These are phyloP conservation scores for Epinotia demarniana DNA, from an alignment of 2,888 invertebrate genomes.

Conservation along the genomic window DNA sequence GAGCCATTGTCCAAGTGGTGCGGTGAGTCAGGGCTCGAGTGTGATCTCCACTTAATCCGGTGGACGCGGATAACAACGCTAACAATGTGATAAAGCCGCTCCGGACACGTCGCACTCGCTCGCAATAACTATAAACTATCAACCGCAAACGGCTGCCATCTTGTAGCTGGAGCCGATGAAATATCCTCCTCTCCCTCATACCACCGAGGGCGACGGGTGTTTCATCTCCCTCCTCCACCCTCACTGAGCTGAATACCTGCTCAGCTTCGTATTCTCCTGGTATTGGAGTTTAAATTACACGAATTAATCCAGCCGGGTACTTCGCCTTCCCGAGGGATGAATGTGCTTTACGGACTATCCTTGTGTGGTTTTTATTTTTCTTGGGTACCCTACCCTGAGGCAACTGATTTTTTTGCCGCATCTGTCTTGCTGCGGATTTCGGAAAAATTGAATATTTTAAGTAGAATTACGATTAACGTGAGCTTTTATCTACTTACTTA, in stretches of 20 bases:
- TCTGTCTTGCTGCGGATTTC: constrained; percentile 39
- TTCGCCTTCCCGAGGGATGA: constrained; percentile 62
- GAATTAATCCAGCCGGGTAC: constrained; percentile 73
- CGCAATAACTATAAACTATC: constrained; percentile 85
- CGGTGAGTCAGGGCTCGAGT: constrained; percentile 57
- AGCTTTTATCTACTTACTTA: not conserved
- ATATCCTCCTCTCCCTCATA: constrained; percentile 75
- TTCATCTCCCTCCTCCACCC: constrained; percentile 66
- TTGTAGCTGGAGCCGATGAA: constrained; percentile 80
- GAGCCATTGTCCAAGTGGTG: constrained; percentile 65
- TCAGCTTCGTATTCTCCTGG: constrained; percentile 73
- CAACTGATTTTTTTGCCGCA: constrained; percentile 45
- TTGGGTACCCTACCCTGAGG: constrained; percentile 43
- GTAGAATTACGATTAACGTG: not conserved
- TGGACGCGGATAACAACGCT: constrained; percentile 80
- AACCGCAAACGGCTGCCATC: constrained; percentile 84
- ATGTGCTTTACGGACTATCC: constrained; percentile 55
- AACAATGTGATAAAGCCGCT: constrained; percentile 83
- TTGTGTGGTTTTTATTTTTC: constrained; percentile 45
- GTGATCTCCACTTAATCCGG: constrained; percentile 79
- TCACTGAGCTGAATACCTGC: constrained; percentile 62
- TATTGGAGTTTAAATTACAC: constrained; percentile 77
- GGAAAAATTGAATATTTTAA: too few relatives aligned
- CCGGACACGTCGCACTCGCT: constrained; percentile 78
- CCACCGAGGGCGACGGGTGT: constrained; percentile 54